Base-by-base conservation (phyloP, 2,113 vertebrate genomes). In the Oryzias javanicus region DNA sequence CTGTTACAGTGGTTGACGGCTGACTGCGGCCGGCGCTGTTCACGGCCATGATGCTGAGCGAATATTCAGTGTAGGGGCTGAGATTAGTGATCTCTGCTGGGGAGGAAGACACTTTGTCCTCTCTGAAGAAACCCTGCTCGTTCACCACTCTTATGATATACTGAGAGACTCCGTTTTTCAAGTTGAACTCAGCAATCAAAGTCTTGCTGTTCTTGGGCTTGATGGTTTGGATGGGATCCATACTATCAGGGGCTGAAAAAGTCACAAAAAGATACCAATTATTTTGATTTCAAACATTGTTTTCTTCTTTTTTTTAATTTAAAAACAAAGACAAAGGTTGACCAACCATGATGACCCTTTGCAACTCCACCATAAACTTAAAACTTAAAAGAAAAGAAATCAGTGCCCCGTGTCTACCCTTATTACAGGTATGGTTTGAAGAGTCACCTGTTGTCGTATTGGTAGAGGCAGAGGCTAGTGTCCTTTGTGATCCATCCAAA, bases 181-280 rank as follows among this genome's bases (percentile, higher is more conserved):
- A 22, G 22, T 62, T 79, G 91, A 96, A 97, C 51, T 92, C 92
- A 64, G 92, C 92, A 0, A 93, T 95, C 83, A 98, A 89, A 24
- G 92, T 95, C 55, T 63, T 90, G 89, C 96, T 97, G 20, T 95
- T 79, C 77, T 94, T 94, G 42, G 94, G 90, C 76, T 91, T 96
- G 29, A 92, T 93, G 4, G 88, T 84, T 16, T 90, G 77, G 53
- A 94, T 93, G 58, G 84, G 93, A 18, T 78, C 74, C 79, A 82
- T 74, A 55, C 79, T 60, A 25, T 92, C 88, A 14, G 94, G 94
- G 79, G 92, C 96, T 98, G 67, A 61, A 46, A 46, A 15, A 44
- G 44, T 46, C 15, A 7, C 5, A 17, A 46, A 46, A 6, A n/a
- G 3, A 46, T 7, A 3, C 35, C 18, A 19, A 2, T 55, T 15